phyloP scores from a whole-genome alignment of 2,888 invertebrate genomes.

The Iphiclides podalirius region DNA sequence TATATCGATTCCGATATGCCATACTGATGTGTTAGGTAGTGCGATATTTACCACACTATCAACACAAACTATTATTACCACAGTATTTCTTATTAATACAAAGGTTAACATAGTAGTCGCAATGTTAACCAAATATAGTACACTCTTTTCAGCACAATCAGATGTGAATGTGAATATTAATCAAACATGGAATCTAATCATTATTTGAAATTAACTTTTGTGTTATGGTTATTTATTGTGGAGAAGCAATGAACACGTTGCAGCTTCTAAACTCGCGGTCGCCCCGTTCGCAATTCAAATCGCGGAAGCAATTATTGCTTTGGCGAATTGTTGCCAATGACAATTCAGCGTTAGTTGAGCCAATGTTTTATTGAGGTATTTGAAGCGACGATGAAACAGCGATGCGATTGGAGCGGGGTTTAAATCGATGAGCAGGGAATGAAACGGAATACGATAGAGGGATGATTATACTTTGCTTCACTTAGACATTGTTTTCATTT shows the following conservation, averaged over 20 bases:
- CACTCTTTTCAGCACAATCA: too few relatives aligned
- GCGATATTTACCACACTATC: too few relatives aligned
- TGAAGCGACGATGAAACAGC: constrained; percentile 10
- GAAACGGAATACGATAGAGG: constrained; percentile 7
- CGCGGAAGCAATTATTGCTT: constrained; percentile 18
- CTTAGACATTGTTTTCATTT: background rate
- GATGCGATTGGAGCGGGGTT: constrained; percentile 4
- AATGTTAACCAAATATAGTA: too few relatives aligned
- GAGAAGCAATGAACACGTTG: constrained; percentile 9
- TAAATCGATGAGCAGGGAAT: constrained; percentile 9
- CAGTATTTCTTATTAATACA: too few relatives aligned
- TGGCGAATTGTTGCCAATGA: constrained; percentile 18
- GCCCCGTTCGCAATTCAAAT: constrained; percentile 6
- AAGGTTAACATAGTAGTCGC: too few relatives aligned
- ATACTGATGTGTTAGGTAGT: too few relatives aligned
- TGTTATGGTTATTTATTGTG: too few relatives aligned
- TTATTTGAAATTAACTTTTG: too few relatives aligned
- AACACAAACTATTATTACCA: too few relatives aligned
- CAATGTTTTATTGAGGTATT: constrained; percentile 22
- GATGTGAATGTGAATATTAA: too few relatives aligned
- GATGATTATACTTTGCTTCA: constrained; percentile 1
- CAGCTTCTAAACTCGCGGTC: background rate
- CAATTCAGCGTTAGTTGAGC: constrained; percentile 12
- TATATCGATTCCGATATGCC: too few relatives aligned
- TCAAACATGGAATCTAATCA: too few relatives aligned